A percentile compares a stretch with the other conserved stretches of the same genome.
Evolutionary conservation across 2,888 invertebrate species (phyloP).

Genomic region (Tolmerus cingulatus): DNA sequence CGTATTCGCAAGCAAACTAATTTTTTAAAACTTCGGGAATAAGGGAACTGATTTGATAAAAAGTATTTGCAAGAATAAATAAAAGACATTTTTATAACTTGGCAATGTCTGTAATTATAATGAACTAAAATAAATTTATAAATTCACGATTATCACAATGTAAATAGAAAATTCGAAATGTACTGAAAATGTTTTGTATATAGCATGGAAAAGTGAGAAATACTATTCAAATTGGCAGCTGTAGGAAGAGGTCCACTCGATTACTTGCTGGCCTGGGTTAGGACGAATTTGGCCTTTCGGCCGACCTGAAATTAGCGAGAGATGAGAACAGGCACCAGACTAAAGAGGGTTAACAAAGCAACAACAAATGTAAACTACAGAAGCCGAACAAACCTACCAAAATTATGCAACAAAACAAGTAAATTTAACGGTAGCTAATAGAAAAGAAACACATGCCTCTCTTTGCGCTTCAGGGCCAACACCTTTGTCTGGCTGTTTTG

Average conservation of each 20-base stretch:
- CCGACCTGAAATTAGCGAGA: constrained; percentile 32
- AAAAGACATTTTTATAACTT: background rate
- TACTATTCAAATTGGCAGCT: constrained; percentile 33
- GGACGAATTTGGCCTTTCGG: constrained; percentile 46
- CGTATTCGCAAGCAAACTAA: too few relatives aligned
- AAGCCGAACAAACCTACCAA: background rate
- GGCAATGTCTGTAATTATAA: background rate
- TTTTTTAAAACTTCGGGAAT: background rate
- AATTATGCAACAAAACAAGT: constrained; percentile 5
- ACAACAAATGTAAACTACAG: background rate
- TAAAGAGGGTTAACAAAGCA: background rate
- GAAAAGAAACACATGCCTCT: constrained; percentile 42
- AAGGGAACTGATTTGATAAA: background rate
- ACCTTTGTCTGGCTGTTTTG: background rate
- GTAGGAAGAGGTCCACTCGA: background rate
- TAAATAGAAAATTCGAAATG: constrained; percentile 29
- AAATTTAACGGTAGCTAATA: background rate
- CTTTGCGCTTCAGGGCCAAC: constrained; percentile 43
- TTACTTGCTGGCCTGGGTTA: constrained; percentile 9
- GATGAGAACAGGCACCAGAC: background rate
- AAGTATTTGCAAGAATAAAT: background rate
- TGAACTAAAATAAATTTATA: constrained; percentile 2
- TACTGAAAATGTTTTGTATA: constrained; percentile 18
- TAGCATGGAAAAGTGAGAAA: constrained; percentile 10
- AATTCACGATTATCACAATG: constrained; percentile 31